Evolutionary conservation across 2,888 invertebrate species (phyloP), one percentile per base, ranked within the genome.

Genomic region (Tromatobia lineatoria): DNA sequence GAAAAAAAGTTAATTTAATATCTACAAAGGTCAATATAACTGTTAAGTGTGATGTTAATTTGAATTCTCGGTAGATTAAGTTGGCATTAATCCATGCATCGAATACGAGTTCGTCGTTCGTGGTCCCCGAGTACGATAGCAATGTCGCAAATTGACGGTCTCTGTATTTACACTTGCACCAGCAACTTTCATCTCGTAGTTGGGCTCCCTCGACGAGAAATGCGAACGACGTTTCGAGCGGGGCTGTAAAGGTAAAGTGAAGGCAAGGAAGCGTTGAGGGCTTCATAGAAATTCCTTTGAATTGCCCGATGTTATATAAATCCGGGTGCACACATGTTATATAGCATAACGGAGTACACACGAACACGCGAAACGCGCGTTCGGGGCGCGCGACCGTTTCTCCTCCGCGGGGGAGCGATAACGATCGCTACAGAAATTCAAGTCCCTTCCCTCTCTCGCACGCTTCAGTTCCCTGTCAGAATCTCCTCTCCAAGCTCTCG

Each of bases 361-460:
- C 69, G 25, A 34, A 61, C 29, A 47, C 29, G 47, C 25, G 29
- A 20, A 18, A 61, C n/a, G 25, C 20, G 45, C 54, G 70, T 50
- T 15, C 52, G 3, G 25, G 54, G 38, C 71, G 54, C 54, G 52
- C 70, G 54, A 54, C 57, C 71, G 23, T 71, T 70, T 70, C 70
- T 70, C 50, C 29, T 20, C 29, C n/a, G n/a, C 29, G 23, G 47
- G 45, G 47, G 50, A 47, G 61, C 59, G 61, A 74, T 74, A 74
- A 74, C 74, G 74, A 74, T 74, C 74, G 61, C 61, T 59, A 50
- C 61, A 74, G 74, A 74, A 74, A 74, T 74, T 59, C 59, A 34
- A 11, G 59, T 29, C 73, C 38, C 25, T 67, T n/a, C 42, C 47
- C 45, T 47, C 23, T 25, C 23, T 25, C 67, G 7, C 25, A 23